phyloP scores from a whole-genome alignment of 2,888 invertebrate species.

The Parnassius smintheus region DNA sequence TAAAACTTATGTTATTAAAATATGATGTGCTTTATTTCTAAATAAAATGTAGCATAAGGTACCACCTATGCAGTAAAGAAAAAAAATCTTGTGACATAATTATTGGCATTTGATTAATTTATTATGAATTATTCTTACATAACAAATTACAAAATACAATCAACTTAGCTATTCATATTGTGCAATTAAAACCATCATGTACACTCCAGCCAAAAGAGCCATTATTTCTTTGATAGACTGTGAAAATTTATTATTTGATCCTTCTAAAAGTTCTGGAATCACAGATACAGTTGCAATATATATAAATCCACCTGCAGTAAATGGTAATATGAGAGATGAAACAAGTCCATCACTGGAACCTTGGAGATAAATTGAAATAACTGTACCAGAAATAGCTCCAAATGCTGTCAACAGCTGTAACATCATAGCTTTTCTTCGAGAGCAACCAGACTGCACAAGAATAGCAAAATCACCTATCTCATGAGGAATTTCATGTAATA shows the following conservation, averaged over 20 bases:
- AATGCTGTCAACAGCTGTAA: conserved; percentile 96
- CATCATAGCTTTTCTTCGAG: conserved; percentile 95
- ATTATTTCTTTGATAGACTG: conserved; percentile 96
- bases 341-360: conserved; percentile 86
- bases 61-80: conserved; percentile 19
- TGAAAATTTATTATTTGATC: conserved; percentile 88
- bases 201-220: conserved; percentile 93
- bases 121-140: conserved; percentile 27
- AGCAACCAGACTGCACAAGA: conserved; percentile 97
- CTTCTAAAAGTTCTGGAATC: conserved; percentile 97
- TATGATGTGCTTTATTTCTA: no score
- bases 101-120: conserved; percentile 26
- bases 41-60: no score
- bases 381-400: conserved; percentile 96
- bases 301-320: conserved; percentile 99
- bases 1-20: no score
- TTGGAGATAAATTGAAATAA: conserved; percentile 91
- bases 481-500: conserved; percentile 99
- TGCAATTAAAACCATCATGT: conserved; percentile 97
- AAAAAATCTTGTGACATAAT: conserved; percentile 33
- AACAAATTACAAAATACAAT: conserved; percentile 28
- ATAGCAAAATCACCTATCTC: conserved; percentile 99
- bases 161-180: conserved; percentile 72
- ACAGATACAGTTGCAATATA: conserved; percentile 99
- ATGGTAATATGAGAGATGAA: conserved; percentile 95